Base-by-base conservation (phyloP, 2,888 invertebrate genomes). In the Agrochola lota region DNA sequence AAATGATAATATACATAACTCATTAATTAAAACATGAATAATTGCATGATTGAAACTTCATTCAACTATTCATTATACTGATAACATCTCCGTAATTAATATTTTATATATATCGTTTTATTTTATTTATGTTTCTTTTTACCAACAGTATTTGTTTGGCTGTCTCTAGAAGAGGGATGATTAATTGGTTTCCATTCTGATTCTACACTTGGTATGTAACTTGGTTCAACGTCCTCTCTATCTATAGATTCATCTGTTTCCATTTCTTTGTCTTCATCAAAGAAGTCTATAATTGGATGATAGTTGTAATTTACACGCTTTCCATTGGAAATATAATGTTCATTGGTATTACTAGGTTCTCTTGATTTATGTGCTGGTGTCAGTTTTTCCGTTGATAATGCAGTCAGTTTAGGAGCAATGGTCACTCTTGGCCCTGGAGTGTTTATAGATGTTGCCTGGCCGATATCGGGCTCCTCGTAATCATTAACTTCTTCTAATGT, bases 271-370 rank as follows among this genome's bases (percentile, higher is more conserved):
- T 92, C 93, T 71, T 95, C 96, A 84, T 97, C 97, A 92, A 98
- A 98, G 92, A 98, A 98, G 90, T 98, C 98, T 86, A 98, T 98
- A 69, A 98, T 98, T 2, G 98, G 98, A 93, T 98, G 98, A 89
- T 98, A 98, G 91, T 98, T 98, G 91, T 98, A 98, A 94, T 98
- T 98, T 63, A 98, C 97, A 89, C 98, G 97, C 90, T 97, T 97
- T 26, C 93, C 93, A 78, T 93, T 94, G 0, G 91, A 85, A 35
- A 89, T 88, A 30, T 90, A 90, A 69, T 66, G 80, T 71, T 95
- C 93, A 66, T 91, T 92, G 6, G 79, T 83, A 35, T 84, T 80
- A 57, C 88, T 90, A 71, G 86, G 89, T 80, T 90, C 91, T 79
- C 92, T 92, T 55, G 91, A 85, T 74, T 85, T 92, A 20, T 88